Evolutionary conservation across 2,888 invertebrate genomes (phyloP).

Genomic region (Watsonalla cultraria): DNA sequence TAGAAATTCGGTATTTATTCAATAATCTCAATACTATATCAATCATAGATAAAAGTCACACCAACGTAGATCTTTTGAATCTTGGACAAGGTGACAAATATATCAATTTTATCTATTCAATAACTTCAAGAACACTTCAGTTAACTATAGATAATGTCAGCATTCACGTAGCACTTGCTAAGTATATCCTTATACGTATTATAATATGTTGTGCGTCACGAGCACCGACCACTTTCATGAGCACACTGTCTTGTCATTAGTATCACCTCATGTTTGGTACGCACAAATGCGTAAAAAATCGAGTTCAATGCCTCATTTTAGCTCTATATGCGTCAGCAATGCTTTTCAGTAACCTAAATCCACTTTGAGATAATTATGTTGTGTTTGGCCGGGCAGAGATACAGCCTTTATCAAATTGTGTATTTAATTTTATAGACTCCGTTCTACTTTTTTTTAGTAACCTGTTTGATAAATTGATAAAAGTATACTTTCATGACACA

Average conservation of each 20-base stretch:
- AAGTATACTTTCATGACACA: neutral
- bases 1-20: no score
- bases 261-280: neutral
- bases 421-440: neutral
- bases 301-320: constrained; percentile 1
- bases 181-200: neutral
- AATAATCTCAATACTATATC: no score
- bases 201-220: neutral
- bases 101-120: no score
- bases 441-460: neutral
- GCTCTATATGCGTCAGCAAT: neutral
- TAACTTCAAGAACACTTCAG: no score
- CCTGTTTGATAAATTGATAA: no score
- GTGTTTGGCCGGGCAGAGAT: neutral
- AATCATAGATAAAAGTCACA: no score
- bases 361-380: neutral
- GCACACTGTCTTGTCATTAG: neutral
- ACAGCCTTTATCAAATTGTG: neutral
- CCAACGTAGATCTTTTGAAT: no score
- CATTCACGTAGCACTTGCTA: no score
- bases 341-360: neutral
- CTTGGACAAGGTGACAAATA: no score
- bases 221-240: neutral
- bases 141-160: no score
- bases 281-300: neutral